These are phyloP conservation scores for Chrysolina oricalcia DNA, from an alignment of 2,888 invertebrate species.

Conservation along the genomic window DNA sequence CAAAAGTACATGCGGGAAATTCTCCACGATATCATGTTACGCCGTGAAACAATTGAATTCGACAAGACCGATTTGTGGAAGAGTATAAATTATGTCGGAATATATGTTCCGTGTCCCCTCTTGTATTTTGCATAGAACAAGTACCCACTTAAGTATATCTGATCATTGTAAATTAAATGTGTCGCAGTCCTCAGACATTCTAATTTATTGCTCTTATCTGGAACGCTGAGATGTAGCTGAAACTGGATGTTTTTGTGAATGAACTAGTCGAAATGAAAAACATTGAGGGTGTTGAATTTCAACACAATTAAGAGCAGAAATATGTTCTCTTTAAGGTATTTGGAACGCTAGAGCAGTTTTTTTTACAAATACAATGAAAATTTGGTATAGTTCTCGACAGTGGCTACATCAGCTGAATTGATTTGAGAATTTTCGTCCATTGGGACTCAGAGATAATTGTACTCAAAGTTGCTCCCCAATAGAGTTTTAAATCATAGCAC, in stretches of 20 bases:
- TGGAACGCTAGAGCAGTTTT: too few species aligned
- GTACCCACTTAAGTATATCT: constrained; percentile 42
- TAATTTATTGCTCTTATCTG: constrained; percentile 43
- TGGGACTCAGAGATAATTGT: too few species aligned
- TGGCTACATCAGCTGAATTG: too few species aligned
- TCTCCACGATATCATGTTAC: background rate
- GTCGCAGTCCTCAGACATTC: constrained; percentile 33
- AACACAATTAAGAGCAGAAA: too few species aligned
- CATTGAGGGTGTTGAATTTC: background rate
- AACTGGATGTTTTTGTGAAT: constrained; percentile 11
- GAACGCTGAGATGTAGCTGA: constrained; percentile 9
- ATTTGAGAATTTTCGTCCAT: too few species aligned
- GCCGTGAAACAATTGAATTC: constrained; percentile 9
- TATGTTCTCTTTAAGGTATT: too few species aligned
- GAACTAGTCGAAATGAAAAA: constrained; percentile 1
- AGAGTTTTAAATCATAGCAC: too few species aligned
- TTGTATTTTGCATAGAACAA: constrained; percentile 20
- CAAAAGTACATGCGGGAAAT: background rate
- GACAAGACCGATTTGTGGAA: constrained; percentile 1
- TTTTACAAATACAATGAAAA: too few species aligned
- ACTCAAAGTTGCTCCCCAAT: too few species aligned
- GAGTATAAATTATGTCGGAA: constrained; percentile 7
- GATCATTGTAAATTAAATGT: constrained; percentile 49
- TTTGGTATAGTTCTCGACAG: too few species aligned
- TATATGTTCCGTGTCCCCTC: constrained; percentile 24